Conservation (phyloP, 2,888 invertebrate species). For the Operophtera brumata region DNA sequence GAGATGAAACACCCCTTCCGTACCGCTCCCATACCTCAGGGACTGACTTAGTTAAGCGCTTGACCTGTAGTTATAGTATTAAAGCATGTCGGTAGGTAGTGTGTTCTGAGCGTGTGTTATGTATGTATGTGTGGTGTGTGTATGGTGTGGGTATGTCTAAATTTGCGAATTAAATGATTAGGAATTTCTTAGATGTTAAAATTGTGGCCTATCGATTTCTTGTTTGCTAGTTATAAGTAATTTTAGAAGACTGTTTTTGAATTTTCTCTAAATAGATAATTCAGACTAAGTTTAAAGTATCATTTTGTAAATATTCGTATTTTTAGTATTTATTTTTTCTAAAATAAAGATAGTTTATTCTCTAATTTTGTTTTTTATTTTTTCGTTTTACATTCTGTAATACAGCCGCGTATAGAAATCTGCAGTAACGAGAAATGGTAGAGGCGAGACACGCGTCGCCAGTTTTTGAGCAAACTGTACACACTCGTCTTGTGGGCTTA, state of each 20-base stretch:
- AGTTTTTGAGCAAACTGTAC: no score
- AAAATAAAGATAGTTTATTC: slow-evolving; percentile 19
- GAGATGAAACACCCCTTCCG: no score
- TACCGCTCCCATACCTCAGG: no score
- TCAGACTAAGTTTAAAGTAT: not conserved
- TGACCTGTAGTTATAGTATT: no score
- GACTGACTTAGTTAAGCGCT: no score
- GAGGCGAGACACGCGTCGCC: no score
- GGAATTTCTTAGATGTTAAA: not conserved
- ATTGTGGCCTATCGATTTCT: slow-evolving; percentile 6
- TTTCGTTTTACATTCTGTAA: not conserved
- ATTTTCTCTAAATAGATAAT: not conserved
- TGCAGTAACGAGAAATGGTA: no score
- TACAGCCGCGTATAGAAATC: no score
- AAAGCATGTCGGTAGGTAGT: not conserved
- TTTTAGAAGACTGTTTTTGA: slow-evolving; percentile 5
- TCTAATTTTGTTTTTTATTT: not conserved
- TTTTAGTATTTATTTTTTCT: slow-evolving; percentile 18
- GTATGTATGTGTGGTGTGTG: not conserved
- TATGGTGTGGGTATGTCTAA: not conserved
- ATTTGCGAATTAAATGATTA: not conserved
- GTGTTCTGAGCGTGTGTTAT: not conserved
- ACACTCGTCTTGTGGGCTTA: no score
- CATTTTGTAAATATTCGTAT: slow-evolving; percentile 22
- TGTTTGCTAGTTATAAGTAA: slow-evolving; percentile 5